Conservation (phyloP, 1,140 invertebrate species). For the Mylabris phalerata region DNA sequence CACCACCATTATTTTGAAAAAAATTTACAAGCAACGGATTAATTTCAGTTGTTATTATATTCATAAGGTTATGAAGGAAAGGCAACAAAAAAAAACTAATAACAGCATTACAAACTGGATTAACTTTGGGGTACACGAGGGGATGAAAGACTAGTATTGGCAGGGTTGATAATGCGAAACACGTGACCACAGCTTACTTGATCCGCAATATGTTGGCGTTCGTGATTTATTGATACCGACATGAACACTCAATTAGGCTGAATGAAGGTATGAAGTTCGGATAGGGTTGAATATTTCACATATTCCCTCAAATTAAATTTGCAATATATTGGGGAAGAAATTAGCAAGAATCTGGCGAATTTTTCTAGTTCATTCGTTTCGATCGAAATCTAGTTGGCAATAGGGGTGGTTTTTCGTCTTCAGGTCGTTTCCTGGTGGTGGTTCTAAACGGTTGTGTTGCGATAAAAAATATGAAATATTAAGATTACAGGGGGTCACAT, state of each 20-base stretch:
- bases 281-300: background rate
- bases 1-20: background rate
- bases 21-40: background rate
- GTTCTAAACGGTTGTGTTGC: background rate
- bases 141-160: conserved; percentile 19
- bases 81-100: conserved; percentile 14
- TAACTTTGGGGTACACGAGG: conserved; percentile 16
- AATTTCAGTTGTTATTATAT: background rate
- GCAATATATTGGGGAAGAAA: background rate
- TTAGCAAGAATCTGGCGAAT: too few species aligned
- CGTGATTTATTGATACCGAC: conserved; percentile 35
- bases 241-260: conserved; percentile 32
- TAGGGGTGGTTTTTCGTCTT: background rate
- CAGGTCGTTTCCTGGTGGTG: conserved; percentile 3
- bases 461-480: conserved; percentile 29
- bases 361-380: too few species aligned
- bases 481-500: conserved; percentile 29
- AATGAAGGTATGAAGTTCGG: conserved; percentile 1
- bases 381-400: background rate
- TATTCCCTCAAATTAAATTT: background rate
- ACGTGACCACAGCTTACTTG: conserved; percentile 31
- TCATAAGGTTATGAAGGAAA: background rate
- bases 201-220: conserved; percentile 30
- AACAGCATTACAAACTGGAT: conserved; percentile 27
- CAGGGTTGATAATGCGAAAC: conserved; percentile 28